These are phyloP conservation scores for Trissoscelio sp. DNA, from an alignment of 2,888 invertebrate species.

Conservation along the genomic window DNA sequence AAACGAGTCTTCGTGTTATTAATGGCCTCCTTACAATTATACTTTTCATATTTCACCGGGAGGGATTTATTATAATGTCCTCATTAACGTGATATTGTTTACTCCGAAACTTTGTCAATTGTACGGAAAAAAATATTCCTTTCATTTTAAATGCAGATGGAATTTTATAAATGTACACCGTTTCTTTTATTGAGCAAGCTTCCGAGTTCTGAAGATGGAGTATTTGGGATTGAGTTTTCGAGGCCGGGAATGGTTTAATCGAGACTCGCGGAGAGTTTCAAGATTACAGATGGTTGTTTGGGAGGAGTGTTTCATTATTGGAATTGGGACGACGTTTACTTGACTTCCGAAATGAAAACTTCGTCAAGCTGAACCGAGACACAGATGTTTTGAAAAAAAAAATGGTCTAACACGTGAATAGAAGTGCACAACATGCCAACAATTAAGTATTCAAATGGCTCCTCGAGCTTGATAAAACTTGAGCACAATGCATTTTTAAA, in stretches of 20 bases:
- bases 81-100: conserved; percentile 41
- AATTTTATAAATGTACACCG: conserved; percentile 48
- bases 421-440: neutral
- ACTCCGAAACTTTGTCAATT: conserved; percentile 29
- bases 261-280: conserved; percentile 58
- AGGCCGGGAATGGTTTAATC: conserved; percentile 57
- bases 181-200: conserved; percentile 45
- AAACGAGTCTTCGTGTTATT: conserved; percentile 1
- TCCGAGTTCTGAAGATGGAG: conserved; percentile 38
- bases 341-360: conserved; percentile 42
- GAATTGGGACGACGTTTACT: conserved; percentile 36
- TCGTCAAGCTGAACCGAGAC: conserved; percentile 1
- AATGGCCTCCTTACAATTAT: neutral
- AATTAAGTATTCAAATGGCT: conserved; percentile 31
- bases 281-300: conserved; percentile 56
- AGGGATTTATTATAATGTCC: conserved; percentile 8
- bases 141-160: conserved; percentile 50
- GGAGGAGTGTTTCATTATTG: conserved; percentile 63
- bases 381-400: neutral
- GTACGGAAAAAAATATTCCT: conserved; percentile 32
- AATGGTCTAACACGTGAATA: no score
- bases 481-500: conserved; percentile 10
- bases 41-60: conserved; percentile 1
- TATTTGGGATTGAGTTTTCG: conserved; percentile 59
- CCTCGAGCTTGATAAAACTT: neutral